Evolutionary conservation across 1,140 invertebrate species (phyloP), one percentile per base, ranked within the genome.

Genomic region (Drepana arcuata): DNA sequence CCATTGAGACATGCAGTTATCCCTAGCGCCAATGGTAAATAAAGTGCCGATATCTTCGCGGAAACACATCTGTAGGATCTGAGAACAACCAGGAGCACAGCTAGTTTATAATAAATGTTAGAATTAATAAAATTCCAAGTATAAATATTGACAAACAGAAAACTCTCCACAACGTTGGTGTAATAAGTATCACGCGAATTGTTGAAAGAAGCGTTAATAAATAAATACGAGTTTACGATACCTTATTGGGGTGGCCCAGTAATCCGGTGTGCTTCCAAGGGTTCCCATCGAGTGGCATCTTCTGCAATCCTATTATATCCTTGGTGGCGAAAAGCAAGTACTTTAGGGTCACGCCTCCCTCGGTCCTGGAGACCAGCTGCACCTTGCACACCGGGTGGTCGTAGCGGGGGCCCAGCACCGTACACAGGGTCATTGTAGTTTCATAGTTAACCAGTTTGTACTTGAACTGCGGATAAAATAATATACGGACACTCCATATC

Each of bases 231-330:
- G n/a, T n/a, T n/a, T n/a, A n/a, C n/a, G n/a, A n/a, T 58, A 87
- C 87, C 62, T 86, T 68, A 25, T 66, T 55, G 2, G 91, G 90
- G 78, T 93, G 91, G 14, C 86, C 89, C 13, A 89, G 79, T 12
- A 89, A 71, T 2, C 86, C 89, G 34, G 88, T 84, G 44, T 87
- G 86, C 56, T 88, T 90, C 67, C 87, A 91, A 12, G 91, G 91
- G 71, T 92, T 93, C 2, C 91, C 92, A 70, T 91, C 88, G 0
- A 90, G 58, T 2, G 91, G 89, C 48, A 91, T 61, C 38, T 88
- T 86, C 57, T 89, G 87, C 14, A 93, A 63, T 1, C 91, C 91
- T 25, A 93, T 86, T 45, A 90, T 84, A 49, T 88, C 87, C 14
- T 86, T 78, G 3, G 87, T 90, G 0, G 85, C 77, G 54, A 90